Base-by-base conservation (phyloP, 1,140 invertebrate species). In the Tenebrio molitor region DNA sequence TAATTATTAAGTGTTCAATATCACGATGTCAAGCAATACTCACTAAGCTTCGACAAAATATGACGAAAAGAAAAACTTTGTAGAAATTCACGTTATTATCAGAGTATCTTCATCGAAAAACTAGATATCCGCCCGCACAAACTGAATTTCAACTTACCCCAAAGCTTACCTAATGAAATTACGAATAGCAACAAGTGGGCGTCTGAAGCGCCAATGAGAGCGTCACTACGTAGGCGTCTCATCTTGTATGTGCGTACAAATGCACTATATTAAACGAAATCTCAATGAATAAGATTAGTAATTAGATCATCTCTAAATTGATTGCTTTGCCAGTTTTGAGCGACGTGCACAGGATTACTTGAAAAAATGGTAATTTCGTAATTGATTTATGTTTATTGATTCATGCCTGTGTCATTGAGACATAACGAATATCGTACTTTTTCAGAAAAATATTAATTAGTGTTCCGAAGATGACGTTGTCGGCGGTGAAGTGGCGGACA, bases 131-230 rank as follows among this genome's bases (percentile, higher is more conserved):
- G 50, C 50, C 50, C 21, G 50, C 50, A 58, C 50, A 58, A 58
- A 58, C 50, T 14, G 23, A 58, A 58, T 58, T 58, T 23, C 50
- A 16, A 65, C 33, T 41, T 65, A 39, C 39, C 33, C 39, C 34
- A 16, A 21, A 42, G 33, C 34, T 65, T 12, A 14, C 34, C 34
- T 65, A 71, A 71, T 63, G 53, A 42, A 62, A 63, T 19, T 39
- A 39, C 58, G 58, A 46, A 34, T 19, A 65, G 70, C 70, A 72
- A 72, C 70, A 72, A 72, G 70, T 72, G 70, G 70, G 70, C 70
- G 70, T 66, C 70, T 36, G 21, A 23, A 46, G 44, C 21, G 41
- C 70, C 62, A 72, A 66, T 66, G 21, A 68, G 41, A 68, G 41
- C 65, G 42, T 68, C 65, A 21, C 58, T 14, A 44, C 44, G 63